Percentiles rank a stretch among this genome's conserved stretches.
These are phyloP conservation scores for Leptinotarsa rubiginosa DNA, from an alignment of 2,888 invertebrate species.

Conservation along the genomic window DNA sequence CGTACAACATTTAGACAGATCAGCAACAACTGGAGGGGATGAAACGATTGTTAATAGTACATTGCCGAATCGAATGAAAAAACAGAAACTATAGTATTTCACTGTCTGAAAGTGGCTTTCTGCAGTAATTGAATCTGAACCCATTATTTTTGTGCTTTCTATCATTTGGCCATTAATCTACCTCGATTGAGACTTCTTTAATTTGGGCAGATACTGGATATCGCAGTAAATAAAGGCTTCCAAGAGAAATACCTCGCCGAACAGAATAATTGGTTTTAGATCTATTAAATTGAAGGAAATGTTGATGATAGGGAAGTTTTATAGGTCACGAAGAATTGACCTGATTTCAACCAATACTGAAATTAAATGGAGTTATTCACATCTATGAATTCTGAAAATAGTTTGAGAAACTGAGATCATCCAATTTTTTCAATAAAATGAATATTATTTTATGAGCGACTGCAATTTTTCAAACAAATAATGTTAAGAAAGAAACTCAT, in stretches of 20 bases:
- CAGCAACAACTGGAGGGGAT: background rate
- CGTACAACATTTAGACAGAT: background rate
- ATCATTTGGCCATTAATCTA: constrained; percentile 8
- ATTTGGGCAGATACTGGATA: constrained; percentile 8
- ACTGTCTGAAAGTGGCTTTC: constrained; percentile 11
- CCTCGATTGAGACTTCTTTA: constrained; percentile 12
- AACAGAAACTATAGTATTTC: constrained; percentile 14
- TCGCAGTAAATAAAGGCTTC: background rate
- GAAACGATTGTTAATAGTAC: background rate
- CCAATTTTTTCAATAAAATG: too few relatives aligned
- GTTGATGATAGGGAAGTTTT: background rate
- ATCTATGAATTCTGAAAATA: too few relatives aligned
- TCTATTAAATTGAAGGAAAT: background rate
- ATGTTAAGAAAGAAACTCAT: too few relatives aligned
- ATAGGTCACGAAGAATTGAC: too few relatives aligned
- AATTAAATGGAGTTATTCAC: too few relatives aligned
- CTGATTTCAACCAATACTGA: too few relatives aligned
- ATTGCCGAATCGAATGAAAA: background rate
- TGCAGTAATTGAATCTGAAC: constrained; percentile 4
- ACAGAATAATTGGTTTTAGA: background rate
- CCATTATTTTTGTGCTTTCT: constrained; percentile 14
- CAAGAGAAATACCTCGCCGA: background rate
- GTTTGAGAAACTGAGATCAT: too few relatives aligned
- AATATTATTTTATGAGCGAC: too few relatives aligned
- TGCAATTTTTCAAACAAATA: too few relatives aligned